These are phyloP conservation scores for Chrysogorgia sp. DNA, from an alignment of 92 coral and sea anemone genomes.

Conservation along the genomic window DNA sequence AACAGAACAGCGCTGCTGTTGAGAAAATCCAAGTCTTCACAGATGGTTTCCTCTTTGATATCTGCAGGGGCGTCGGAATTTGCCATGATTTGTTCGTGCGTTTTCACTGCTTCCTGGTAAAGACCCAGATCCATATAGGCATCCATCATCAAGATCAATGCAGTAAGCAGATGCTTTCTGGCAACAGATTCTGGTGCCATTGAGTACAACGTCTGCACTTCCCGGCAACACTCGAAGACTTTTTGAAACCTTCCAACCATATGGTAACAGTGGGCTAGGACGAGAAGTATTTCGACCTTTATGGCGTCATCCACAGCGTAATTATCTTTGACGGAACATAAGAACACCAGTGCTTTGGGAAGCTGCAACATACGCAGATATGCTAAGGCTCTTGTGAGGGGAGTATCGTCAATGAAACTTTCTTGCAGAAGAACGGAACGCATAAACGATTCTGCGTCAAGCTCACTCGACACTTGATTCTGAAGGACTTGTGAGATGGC, in stretches of 20 bases:
- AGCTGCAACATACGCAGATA: conserved; percentile 28
- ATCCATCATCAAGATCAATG: conserved; percentile 5
- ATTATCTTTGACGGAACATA: conserved; percentile 23
- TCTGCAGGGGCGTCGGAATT: neutral
- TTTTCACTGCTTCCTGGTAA: conserved; percentile 24
- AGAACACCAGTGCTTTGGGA: conserved; percentile 27
- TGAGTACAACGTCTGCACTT: conserved; percentile 7
- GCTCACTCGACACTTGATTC: neutral
- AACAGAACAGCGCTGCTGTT: conserved; percentile 32
- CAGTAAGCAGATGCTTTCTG: conserved; percentile 9
- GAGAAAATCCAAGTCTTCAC: conserved; percentile 3
- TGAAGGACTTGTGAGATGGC: conserved; percentile 15
- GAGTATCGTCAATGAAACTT: conserved; percentile 6
- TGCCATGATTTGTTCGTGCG: conserved; percentile 22
- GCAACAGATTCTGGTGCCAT: conserved; percentile 2
- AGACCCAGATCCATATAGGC: conserved; percentile 29
- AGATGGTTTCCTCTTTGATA: neutral
- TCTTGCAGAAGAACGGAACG: neutral
- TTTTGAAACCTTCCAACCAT: conserved; percentile 36
- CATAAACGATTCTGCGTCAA: neutral
- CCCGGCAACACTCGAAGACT: conserved; percentile 12
- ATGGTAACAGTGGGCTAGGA: conserved; percentile 16
- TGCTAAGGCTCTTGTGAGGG: neutral
- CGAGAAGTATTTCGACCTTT: conserved; percentile 17
- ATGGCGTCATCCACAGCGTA: neutral